Evolutionary conservation across 2,113 vertebrate genomes (phyloP).

Genomic region (Callocephalon fimbriatum): DNA sequence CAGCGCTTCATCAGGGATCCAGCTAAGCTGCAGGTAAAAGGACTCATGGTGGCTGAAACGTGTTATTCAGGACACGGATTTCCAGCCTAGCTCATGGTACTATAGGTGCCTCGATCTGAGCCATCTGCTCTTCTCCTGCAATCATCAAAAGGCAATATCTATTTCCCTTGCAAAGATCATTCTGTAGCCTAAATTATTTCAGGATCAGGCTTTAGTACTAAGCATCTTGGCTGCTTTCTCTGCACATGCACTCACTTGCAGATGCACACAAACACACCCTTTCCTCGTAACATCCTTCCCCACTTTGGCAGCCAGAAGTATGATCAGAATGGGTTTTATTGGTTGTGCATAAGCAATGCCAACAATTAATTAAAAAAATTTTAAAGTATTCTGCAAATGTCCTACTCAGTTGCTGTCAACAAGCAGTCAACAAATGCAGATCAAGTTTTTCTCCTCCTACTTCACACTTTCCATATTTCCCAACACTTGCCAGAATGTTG

Average conservation of each 20-base stretch:
- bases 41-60: accelerated
- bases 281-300: not conserved
- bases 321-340: slow-evolving; percentile 28
- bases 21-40: not conserved
- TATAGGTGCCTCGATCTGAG: accelerated
- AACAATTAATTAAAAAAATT: slow-evolving; percentile 49
- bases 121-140: not conserved
- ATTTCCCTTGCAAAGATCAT: not conserved
- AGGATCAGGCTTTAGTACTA: not conserved
- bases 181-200: not conserved
- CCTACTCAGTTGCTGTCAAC: slow-evolving; percentile 47
- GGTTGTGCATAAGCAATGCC: not conserved
- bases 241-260: not conserved
- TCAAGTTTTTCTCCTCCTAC: slow-evolving; percentile 38
- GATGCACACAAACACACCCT: not conserved
- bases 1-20: accelerated
- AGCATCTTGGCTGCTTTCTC: not conserved
- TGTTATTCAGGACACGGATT: not conserved
- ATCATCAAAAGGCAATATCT: not conserved
- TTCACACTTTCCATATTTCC: slow-evolving; percentile 67
- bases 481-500: slow-evolving; percentile 46
- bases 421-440: slow-evolving; percentile 55
- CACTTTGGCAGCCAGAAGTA: not conserved
- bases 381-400: slow-evolving; percentile 33
- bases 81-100: not conserved